Evolutionary conservation across 1,140 invertebrate genomes (phyloP).

Genomic region (Nephila pilipes): DNA sequence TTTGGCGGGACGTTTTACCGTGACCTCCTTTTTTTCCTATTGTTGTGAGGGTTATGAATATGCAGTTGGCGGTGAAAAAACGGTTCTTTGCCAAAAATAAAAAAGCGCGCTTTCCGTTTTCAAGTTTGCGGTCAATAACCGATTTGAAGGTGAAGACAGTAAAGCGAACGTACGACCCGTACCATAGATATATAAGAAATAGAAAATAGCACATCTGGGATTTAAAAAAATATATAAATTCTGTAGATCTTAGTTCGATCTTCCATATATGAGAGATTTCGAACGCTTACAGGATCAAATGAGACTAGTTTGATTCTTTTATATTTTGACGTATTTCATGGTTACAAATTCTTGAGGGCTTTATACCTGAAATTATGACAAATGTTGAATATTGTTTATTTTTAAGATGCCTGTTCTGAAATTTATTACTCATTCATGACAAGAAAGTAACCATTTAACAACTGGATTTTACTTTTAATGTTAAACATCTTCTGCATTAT

Average conservation of each 20-base stretch:
- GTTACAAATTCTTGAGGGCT: too few species aligned
- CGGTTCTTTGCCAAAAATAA: neutral
- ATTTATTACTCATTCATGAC: too few species aligned
- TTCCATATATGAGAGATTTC: neutral
- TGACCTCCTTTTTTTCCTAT: constrained; percentile 61
- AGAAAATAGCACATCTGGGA: neutral
- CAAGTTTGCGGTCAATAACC: constrained; percentile 68
- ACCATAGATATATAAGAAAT: neutral
- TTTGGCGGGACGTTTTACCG: neutral
- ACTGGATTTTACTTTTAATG: too few species aligned
- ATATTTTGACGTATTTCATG: too few species aligned
- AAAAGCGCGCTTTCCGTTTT: constrained; percentile 23
- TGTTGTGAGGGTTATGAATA: constrained; percentile 46
- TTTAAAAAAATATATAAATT: neutral
- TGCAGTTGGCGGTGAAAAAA: constrained; percentile 48
- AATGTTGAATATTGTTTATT: too few species aligned
- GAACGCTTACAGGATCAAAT: too few species aligned
- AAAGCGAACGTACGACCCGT: neutral
- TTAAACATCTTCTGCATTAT: too few species aligned
- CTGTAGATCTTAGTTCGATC: neutral
- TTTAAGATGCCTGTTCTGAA: too few species aligned
- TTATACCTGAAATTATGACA: too few species aligned
- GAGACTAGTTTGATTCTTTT: too few species aligned
- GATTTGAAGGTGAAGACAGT: constrained; percentile 40
- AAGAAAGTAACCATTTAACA: too few species aligned